These are phyloP conservation scores for Odontophorus gujanensis DNA, from an alignment of 2,113 vertebrate genomes.

Conservation along the genomic window DNA sequence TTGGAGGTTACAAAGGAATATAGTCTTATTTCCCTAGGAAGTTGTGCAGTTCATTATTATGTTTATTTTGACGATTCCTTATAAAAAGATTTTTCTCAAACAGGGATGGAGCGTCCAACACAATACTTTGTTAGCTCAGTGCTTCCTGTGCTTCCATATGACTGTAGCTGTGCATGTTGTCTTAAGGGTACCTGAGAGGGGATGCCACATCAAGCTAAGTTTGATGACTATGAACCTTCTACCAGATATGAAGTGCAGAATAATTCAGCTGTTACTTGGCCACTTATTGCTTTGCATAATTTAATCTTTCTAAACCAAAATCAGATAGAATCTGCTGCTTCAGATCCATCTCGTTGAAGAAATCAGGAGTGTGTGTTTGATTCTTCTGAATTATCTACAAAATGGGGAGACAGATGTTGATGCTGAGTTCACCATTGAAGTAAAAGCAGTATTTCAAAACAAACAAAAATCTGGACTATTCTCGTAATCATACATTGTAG, in stretches of 20 bases:
- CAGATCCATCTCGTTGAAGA: background rate
- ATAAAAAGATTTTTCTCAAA: background rate
- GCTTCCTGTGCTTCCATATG: background rate
- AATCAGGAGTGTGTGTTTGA: background rate
- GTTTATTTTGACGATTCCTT: background rate
- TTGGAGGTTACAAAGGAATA: background rate
- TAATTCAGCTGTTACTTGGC: background rate
- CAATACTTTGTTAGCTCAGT: fast-evolving
- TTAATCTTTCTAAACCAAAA: background rate
- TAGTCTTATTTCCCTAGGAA: background rate
- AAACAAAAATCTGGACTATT: background rate
- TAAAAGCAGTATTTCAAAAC: background rate
- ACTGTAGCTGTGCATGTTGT: background rate
- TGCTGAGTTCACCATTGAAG: background rate
- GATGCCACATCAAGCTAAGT: background rate
- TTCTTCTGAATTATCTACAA: background rate
- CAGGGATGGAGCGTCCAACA: background rate
- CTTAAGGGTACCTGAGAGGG: background rate
- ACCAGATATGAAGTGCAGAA: background rate
- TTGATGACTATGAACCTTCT: background rate
- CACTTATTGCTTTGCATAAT: slow-evolving; percentile 1
- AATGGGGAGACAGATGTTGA: background rate
- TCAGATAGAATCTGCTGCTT: background rate
- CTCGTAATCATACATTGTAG: background rate
- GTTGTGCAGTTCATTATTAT: background rate